Conservation (phyloP, 2,113 vertebrate genomes). For the Onychorhynchus coronatus region DNA sequence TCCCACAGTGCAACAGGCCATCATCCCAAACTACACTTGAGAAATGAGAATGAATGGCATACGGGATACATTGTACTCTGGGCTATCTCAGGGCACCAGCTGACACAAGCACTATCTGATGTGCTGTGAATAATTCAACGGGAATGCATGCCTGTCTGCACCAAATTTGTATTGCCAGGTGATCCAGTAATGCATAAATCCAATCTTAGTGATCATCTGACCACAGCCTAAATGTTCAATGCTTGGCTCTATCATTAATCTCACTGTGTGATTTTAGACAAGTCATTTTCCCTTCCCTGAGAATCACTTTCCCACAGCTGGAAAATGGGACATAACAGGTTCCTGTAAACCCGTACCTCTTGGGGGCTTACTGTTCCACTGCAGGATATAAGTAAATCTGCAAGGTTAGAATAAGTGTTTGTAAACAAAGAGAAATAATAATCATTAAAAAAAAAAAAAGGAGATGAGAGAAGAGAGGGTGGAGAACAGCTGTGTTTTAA, state of each 20-base stretch:
- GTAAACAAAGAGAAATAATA: neutral
- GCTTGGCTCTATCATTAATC: constrained; percentile 5
- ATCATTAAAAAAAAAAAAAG: neutral
- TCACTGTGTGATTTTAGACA: constrained; percentile 28
- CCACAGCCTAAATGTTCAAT: neutral
- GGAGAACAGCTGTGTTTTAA: neutral
- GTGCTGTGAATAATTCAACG: constrained; percentile 15
- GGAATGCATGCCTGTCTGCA: neutral
- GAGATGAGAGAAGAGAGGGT: neutral
- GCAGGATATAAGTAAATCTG: neutral
- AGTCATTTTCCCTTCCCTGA: constrained; percentile 16
- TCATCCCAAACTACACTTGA: neutral
- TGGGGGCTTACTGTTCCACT: neutral
- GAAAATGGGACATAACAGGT: neutral
- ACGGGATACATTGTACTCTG: neutral
- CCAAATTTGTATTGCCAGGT: constrained; percentile 37
- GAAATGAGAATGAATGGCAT: neutral
- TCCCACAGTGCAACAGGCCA: neutral
- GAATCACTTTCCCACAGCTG: constrained; percentile 11
- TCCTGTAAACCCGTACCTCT: neutral
- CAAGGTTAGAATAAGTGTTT: neutral
- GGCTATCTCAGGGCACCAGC: neutral
- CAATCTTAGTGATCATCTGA: constrained; percentile 18
- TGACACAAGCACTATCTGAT: neutral
- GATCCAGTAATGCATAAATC: constrained; percentile 24